Conservation (phyloP, 2,797 vertebrate genomes). For the Cynopterus sphinx region DNA sequence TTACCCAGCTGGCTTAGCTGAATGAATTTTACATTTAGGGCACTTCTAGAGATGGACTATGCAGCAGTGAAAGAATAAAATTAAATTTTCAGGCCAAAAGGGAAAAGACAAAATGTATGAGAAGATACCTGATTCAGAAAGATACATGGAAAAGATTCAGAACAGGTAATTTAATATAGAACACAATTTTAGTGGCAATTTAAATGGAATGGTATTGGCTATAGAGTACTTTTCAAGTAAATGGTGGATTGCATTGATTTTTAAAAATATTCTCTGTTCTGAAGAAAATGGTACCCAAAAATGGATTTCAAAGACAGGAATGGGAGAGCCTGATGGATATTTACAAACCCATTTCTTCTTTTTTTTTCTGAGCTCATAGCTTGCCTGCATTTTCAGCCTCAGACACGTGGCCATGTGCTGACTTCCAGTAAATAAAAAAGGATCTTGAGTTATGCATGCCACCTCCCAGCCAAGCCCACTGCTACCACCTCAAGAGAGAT, state of each 20-base stretch:
- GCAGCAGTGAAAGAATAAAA: background rate
- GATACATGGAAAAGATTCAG: background rate
- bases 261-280: background rate
- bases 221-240: background rate
- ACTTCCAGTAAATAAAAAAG: background rate
- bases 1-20: background rate
- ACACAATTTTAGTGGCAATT: background rate
- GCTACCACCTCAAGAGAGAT: background rate
- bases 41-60: background rate
- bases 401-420: background rate
- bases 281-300: background rate
- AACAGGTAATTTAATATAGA: background rate
- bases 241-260: background rate
- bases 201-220: background rate
- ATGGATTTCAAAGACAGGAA: background rate
- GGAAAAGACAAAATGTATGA: background rate
- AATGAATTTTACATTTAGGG: background rate
- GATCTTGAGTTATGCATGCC: rapidly evolving
- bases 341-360: background rate
- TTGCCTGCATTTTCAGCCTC: background rate
- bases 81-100: background rate
- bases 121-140: background rate
- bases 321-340: background rate
- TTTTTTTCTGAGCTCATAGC: background rate
- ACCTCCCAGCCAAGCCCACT: background rate